phyloP scores from a whole-genome alignment of 2,113 vertebrate species.

The Hiodon alosoides region DNA sequence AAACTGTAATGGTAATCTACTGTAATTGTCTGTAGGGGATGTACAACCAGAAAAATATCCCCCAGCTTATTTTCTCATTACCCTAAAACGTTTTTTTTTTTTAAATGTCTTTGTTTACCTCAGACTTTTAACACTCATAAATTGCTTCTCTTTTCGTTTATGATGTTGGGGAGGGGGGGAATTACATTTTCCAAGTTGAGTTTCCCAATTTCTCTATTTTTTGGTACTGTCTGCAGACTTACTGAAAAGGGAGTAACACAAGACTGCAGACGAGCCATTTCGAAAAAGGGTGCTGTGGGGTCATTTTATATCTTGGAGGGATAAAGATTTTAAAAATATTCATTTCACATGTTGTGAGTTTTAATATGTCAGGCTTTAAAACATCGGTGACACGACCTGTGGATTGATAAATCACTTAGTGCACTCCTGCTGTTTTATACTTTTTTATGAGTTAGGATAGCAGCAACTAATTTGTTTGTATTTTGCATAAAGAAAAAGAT shows the following conservation, averaged over 20 bases:
- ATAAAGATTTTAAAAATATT: constrained; percentile 63
- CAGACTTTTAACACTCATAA: constrained; percentile 70
- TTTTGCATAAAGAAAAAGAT: constrained; percentile 88
- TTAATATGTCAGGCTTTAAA: constrained; percentile 98
- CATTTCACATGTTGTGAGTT: constrained; percentile 97
- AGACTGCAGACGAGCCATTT: too few relatives aligned
- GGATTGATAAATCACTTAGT: constrained; percentile 93
- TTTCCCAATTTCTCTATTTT: constrained; percentile 64
- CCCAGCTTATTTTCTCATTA: constrained; percentile 44
- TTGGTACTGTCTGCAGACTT: constrained; percentile 21
- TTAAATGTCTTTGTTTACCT: constrained; percentile 56
- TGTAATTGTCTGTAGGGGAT: constrained; percentile 57
- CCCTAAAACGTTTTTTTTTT: constrained; percentile 51
- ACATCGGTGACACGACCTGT: constrained; percentile 90
- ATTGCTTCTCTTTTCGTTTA: constrained; percentile 57
- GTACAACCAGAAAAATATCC: constrained; percentile 39
- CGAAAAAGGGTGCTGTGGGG: constrained; percentile 34
- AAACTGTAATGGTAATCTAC: constrained; percentile 63
- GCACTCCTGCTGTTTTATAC: constrained; percentile 99
- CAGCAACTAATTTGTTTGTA: constrained; percentile 90
- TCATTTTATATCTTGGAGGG: constrained; percentile 33
- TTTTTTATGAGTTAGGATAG: constrained; percentile 98
- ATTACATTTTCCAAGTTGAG: constrained; percentile 48
- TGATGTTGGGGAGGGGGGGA: constrained; percentile 45
- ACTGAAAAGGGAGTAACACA: too few relatives aligned